Evolutionary conservation across 2,888 invertebrate genomes (phyloP).

Genomic region (Drosophila cognata): DNA sequence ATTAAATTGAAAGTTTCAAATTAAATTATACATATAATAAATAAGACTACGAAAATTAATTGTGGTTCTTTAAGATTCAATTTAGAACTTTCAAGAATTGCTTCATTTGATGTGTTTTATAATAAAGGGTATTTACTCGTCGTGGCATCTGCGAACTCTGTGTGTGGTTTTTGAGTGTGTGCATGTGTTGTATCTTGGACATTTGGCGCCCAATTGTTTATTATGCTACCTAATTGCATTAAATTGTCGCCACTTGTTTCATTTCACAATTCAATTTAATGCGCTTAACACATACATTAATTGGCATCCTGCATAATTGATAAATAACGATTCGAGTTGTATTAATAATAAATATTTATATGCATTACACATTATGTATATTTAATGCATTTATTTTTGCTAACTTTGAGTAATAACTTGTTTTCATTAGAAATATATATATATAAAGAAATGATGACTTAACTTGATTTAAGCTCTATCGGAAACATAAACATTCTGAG

Average conservation of each 20-base stretch:
- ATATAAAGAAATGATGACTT: background rate
- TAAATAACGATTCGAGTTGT: slow-evolving; percentile 11
- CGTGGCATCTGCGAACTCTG: background rate
- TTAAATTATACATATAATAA: background rate
- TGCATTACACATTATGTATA: background rate
- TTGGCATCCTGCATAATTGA: slow-evolving; percentile 45
- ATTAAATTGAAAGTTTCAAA: background rate
- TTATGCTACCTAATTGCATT: slow-evolving; percentile 57
- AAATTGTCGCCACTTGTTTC: slow-evolving; percentile 38
- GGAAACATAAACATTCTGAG: background rate
- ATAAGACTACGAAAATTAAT: rapidly evolving
- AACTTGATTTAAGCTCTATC: background rate
- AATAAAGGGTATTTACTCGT: background rate
- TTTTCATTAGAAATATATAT: background rate
- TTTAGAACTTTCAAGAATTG: background rate
- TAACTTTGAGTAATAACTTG: background rate
- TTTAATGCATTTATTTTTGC: background rate
- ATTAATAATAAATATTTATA: background rate
- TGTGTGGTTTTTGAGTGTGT: background rate
- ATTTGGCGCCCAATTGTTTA: slow-evolving; percentile 73
- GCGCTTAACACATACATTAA: slow-evolving; percentile 29
- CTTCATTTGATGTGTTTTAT: background rate
- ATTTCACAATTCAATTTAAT: slow-evolving; percentile 44
- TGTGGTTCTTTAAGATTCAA: rapidly evolving
- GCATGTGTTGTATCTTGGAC: slow-evolving; percentile 12